These are phyloP conservation scores for Parauchenoglanis ngamensis DNA, from an alignment of 2,797 vertebrate genomes.

Conservation along the genomic window DNA sequence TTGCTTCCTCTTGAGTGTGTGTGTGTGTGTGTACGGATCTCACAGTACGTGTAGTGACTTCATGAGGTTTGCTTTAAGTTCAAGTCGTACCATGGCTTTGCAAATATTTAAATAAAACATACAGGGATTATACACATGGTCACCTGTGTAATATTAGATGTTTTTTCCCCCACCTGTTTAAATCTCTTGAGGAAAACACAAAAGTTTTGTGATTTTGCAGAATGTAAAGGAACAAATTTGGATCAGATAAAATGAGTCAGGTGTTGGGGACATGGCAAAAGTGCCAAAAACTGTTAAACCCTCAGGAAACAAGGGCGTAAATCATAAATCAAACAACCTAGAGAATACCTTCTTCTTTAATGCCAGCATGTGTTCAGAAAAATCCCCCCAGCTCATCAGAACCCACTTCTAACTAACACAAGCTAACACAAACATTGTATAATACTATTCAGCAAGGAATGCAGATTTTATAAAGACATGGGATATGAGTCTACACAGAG, in stretches of 20 bases:
- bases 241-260: constrained; percentile 11
- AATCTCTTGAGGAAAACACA: background rate
- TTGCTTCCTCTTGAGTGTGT: constrained; percentile 9
- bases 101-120: constrained; percentile 24
- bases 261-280: background rate
- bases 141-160: background rate
- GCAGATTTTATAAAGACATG: constrained; percentile 32
- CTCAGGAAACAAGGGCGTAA: constrained; percentile 27
- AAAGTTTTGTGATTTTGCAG: background rate
- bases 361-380: background rate
- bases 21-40: constrained; percentile 16
- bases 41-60: background rate
- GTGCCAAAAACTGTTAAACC: constrained; percentile 49
- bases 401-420: background rate
- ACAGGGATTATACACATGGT: background rate
- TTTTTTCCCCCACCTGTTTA: background rate
- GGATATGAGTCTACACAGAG: background rate
- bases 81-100: background rate
- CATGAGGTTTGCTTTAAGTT: background rate
- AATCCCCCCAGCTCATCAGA: background rate
- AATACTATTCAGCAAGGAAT: background rate
- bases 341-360: background rate
- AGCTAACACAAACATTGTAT: background rate
- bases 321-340: constrained; percentile 4
- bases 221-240: background rate